A percentile compares a stretch with the other conserved stretches of the same genome.
phyloP scores from a whole-genome alignment of 1,140 invertebrate species.

The Procambarus virginalis region DNA sequence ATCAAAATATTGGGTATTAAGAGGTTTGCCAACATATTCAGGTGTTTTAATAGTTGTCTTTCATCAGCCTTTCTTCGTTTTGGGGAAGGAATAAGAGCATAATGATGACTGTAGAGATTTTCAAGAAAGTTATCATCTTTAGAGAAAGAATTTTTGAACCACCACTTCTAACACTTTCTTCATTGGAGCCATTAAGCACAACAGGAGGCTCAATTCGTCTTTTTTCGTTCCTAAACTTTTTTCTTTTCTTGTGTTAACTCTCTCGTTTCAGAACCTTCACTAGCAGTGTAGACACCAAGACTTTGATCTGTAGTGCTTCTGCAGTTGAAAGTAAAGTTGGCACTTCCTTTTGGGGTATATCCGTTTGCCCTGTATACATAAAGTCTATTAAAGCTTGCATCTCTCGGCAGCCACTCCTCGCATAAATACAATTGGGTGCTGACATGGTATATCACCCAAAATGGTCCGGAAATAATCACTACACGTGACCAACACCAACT shows the following conservation, averaged over 20 bases:
- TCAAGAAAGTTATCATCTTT: slow-evolving; percentile 44
- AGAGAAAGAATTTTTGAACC: slow-evolving; percentile 18
- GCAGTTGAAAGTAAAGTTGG: slow-evolving; percentile 89
- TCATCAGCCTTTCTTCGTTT: slow-evolving; percentile 55
- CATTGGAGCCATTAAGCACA: slow-evolving; percentile 35
- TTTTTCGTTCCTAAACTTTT: slow-evolving; percentile 20
- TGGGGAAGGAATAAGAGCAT: slow-evolving; percentile 50
- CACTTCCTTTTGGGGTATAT: slow-evolving; percentile 92
- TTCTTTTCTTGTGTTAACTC: slow-evolving; percentile 17
- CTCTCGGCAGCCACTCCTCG: slow-evolving; percentile 90
- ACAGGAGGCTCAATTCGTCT: slow-evolving; percentile 32
- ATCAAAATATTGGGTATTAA: not conserved
- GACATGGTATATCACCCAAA: slow-evolving; percentile 93
- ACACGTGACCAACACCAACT: slow-evolving; percentile 93
- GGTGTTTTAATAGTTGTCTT: not conserved
- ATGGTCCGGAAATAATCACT: slow-evolving; percentile 93
- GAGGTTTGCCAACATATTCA: slow-evolving; percentile 13
- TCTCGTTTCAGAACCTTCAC: slow-evolving; percentile 32
- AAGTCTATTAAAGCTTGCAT: slow-evolving; percentile 91
- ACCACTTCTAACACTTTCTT: slow-evolving; percentile 22
- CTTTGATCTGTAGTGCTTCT: slow-evolving; percentile 87
- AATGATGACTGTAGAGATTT: slow-evolving; percentile 61
- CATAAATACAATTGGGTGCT: slow-evolving; percentile 92
- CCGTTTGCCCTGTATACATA: slow-evolving; percentile 95
- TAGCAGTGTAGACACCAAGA: slow-evolving; percentile 84